Percentiles rank a stretch among this genome's conserved stretches.
phyloP scores from a whole-genome alignment of 2,113 vertebrate species.

The Elanus axillaris region DNA sequence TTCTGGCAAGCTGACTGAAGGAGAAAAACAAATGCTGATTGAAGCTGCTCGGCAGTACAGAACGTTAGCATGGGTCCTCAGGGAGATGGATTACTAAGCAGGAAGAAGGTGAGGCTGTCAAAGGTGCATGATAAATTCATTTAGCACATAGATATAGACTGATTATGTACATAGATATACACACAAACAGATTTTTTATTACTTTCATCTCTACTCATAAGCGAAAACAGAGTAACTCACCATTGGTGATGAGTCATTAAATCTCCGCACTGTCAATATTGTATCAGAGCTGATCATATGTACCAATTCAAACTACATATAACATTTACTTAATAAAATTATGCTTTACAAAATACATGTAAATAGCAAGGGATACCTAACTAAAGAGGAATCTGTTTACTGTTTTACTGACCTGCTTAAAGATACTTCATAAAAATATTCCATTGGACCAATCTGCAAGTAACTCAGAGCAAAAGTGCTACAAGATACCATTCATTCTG shows the following conservation, averaged over 20 bases:
- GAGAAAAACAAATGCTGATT: conserved; percentile 46
- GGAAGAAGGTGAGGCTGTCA: conserved; percentile 64
- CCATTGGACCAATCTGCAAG: not conserved
- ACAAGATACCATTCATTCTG: not conserved
- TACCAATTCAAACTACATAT: not conserved
- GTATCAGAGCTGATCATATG: not conserved
- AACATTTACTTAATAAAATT: not conserved
- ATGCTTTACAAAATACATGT: not conserved
- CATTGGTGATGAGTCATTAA: not conserved
- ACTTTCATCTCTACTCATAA: conserved; percentile 21
- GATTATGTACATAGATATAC: conserved; percentile 59
- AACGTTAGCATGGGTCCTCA: conserved; percentile 33
- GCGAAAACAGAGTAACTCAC: conserved; percentile 24
- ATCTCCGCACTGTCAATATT: not conserved
- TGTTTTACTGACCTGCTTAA: not conserved
- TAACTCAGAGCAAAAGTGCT: not conserved
- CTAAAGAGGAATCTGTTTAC: not conserved
- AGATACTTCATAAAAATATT: not conserved
- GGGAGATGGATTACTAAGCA: conserved; percentile 58
- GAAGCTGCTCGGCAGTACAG: conserved; percentile 46
- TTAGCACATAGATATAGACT: conserved; percentile 60
- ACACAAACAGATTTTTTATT: conserved; percentile 49
- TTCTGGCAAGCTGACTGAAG: conserved; percentile 19
- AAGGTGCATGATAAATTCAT: conserved; percentile 65
- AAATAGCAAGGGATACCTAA: not conserved